Conservation (phyloP, 92 coral and sea anemone species). For the Umimayanthus kanabou region DNA sequence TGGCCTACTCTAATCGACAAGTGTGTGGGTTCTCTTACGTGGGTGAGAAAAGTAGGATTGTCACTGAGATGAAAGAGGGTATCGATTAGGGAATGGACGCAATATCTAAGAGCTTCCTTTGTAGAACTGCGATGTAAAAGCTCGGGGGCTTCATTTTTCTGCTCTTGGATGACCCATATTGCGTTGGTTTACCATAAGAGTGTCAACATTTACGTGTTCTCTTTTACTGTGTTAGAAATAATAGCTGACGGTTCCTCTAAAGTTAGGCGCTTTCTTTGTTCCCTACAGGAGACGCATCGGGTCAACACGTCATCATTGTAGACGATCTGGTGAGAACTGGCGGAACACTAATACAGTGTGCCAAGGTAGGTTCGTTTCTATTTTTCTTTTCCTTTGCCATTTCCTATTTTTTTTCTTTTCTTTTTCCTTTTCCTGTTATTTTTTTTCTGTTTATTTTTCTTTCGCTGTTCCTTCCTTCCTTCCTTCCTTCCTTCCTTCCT, state of each 20-base stretch:
- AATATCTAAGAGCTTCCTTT: not conserved
- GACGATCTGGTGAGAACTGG: constrained; percentile 98
- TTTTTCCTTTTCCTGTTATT: no score
- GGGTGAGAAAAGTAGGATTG: no score
- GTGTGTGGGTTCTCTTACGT: constrained; percentile 37
- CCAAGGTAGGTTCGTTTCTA: constrained; percentile 58
- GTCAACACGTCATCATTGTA: constrained; percentile 86
- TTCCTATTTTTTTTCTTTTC: not conserved
- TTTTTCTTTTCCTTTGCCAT: no score
- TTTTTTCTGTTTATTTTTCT: no score
- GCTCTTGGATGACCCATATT: not conserved
- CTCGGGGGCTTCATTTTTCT: not conserved
- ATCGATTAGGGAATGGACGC: no score
- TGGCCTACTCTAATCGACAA: no score
- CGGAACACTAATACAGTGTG: constrained; percentile 91
- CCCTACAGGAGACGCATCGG: constrained; percentile 73
- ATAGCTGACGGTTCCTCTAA: not conserved
- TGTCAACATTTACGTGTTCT: not conserved
- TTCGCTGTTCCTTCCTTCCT: no score
- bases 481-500: no score
- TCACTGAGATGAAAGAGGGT: no score
- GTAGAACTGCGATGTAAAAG: not conserved
- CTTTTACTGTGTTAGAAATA: no score
- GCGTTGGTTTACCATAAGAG: not conserved
- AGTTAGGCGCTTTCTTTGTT: not conserved